These are phyloP conservation scores for Notoglanidium macrostoma DNA, from an alignment of 2,797 vertebrate species.

Conservation along the genomic window DNA sequence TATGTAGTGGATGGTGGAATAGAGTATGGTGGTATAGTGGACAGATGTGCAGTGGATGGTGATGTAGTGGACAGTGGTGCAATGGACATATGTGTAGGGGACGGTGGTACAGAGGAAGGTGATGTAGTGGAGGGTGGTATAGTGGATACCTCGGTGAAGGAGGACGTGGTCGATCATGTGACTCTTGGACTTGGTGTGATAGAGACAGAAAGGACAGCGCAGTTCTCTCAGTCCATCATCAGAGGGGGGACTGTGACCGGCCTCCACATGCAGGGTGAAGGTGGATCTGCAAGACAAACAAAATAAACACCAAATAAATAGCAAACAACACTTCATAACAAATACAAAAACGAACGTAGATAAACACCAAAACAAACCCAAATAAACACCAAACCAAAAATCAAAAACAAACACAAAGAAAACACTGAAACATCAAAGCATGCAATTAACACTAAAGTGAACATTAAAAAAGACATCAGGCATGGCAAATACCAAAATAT, in stretches of 20 bases:
- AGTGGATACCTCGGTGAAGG: conserved; percentile 89
- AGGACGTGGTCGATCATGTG: conserved; percentile 99
- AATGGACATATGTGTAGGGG: neutral
- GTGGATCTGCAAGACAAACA: conserved; percentile 79
- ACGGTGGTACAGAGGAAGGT: neutral
- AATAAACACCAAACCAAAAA: neutral
- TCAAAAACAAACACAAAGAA: neutral
- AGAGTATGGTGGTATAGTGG: neutral
- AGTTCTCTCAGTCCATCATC: conserved; percentile 92
- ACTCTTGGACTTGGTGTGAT: conserved; percentile 98
- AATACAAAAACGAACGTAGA: no score
- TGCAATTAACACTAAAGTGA: neutral
- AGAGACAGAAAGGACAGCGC: conserved; percentile 96
- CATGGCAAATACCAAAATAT: neutral
- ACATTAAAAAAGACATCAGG: neutral
- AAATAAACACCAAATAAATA: neutral
- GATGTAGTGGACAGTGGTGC: neutral
- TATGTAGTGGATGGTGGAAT: neutral
- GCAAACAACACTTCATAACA: neutral
- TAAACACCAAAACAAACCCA: conserved; percentile 1
- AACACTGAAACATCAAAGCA: neutral
- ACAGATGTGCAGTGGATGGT: neutral
- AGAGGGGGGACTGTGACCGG: conserved; percentile 82
- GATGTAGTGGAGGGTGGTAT: neutral
- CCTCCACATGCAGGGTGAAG: conserved; percentile 95